Percentiles rank a stretch among this genome's conserved stretches.
These are phyloP conservation scores for Cricetomys ansorgei DNA, from an alignment of 2,113 vertebrate genomes.

Conservation along the genomic window DNA sequence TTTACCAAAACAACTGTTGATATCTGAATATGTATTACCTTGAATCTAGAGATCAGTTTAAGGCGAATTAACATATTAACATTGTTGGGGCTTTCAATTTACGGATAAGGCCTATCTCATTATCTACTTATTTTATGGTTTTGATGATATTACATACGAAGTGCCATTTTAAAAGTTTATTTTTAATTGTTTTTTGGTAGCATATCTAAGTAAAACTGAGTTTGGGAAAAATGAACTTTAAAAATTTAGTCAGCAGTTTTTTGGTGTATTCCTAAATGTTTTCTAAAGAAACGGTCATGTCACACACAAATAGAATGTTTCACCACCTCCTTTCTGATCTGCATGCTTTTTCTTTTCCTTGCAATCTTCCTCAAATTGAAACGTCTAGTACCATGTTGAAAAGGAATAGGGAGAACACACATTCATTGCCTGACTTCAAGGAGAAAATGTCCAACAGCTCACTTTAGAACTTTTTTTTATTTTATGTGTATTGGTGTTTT, in stretches of 20 bases:
- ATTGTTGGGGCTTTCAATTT: neutral
- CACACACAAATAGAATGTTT: neutral
- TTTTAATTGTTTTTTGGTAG: constrained; percentile 45
- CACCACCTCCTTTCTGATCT: neutral
- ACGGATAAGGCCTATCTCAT: neutral
- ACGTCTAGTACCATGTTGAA: neutral
- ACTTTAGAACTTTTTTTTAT: too few species aligned
- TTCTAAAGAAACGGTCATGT: neutral
- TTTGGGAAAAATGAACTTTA: neutral
- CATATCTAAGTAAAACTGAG: constrained; percentile 38
- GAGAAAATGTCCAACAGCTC: neutral
- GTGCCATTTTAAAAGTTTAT: constrained; percentile 15
- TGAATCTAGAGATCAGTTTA: constrained; percentile 3
- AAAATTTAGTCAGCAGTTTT: neutral
- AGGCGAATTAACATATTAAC: neutral
- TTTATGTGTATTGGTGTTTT: too few species aligned
- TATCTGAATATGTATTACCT: neutral
- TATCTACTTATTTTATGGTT: constrained; percentile 28
- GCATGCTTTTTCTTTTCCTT: neutral
- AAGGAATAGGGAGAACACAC: neutral
- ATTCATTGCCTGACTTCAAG: neutral
- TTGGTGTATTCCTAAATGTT: neutral
- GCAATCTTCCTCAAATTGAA: neutral
- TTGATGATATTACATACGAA: neutral
- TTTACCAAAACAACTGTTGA: neutral